Evolutionary conservation across 1,140 invertebrate species (phyloP).

Genomic region (Aphelenchoides fujianensis): DNA sequence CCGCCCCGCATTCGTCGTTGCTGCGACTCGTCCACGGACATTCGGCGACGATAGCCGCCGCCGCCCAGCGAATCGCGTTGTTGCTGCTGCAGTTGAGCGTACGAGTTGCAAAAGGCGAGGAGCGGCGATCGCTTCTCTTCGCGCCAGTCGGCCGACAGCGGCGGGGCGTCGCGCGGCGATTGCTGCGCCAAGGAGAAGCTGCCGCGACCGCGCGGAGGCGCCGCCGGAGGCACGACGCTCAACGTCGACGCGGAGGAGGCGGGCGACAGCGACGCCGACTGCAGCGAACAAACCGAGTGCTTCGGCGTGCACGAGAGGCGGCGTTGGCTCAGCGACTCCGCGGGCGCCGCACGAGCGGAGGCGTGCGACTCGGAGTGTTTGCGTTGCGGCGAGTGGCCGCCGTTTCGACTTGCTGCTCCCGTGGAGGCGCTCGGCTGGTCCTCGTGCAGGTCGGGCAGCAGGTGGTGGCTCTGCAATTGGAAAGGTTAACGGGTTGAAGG

Average conservation of each 20-base stretch:
- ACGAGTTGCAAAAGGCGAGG: neutral
- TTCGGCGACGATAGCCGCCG: slow-evolving; percentile 3
- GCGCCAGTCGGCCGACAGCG: neutral
- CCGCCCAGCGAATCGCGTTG: neutral
- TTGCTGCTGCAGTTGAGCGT: neutral
- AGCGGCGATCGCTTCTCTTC: neutral
- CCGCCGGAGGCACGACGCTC: no score
- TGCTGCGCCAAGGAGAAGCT: neutral
- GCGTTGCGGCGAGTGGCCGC: neutral
- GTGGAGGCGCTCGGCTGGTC: no score
- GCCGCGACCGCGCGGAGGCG: neutral
- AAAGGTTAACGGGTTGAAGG: no score
- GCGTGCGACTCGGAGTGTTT: neutral
- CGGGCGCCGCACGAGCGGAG: neutral
- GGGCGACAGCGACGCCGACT: neutral
- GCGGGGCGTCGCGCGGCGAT: neutral
- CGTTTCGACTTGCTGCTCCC: no score
- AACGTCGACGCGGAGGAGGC: neutral
- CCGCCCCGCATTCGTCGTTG: slow-evolving; percentile 11
- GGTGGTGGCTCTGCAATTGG: no score
- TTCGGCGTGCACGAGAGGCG: neutral
- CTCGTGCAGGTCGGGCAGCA: no score
- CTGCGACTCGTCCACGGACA: slow-evolving; percentile 13
- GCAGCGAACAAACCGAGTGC: neutral
- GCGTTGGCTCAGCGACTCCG: neutral